Conservation (phyloP, 2,888 invertebrate species). For the Conomelus anceps region DNA sequence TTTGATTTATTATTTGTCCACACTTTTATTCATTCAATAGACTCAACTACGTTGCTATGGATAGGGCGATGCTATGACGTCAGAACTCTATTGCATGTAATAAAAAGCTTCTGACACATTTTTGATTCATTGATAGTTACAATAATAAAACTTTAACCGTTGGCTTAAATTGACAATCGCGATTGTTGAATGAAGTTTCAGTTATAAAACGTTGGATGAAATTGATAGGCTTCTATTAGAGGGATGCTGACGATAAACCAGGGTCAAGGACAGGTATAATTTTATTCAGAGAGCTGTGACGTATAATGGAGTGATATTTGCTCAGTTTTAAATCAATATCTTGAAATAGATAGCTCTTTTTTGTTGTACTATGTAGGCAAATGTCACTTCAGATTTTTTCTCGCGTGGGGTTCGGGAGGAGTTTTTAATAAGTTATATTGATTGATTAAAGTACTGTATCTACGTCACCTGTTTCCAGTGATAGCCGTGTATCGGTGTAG, state of each 20-base stretch:
- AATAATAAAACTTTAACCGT: neutral
- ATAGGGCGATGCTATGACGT: neutral
- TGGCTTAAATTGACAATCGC: neutral
- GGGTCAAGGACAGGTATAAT: neutral
- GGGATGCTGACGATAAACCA: neutral
- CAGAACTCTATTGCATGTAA: neutral
- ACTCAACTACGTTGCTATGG: neutral
- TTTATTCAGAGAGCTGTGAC: neutral
- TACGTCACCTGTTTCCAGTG: neutral
- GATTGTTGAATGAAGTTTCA: neutral
- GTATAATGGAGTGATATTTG: neutral
- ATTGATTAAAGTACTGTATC: neutral
- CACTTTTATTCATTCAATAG: neutral
- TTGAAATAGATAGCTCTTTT: neutral
- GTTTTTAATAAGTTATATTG: neutral
- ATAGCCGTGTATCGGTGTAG: too few relatives aligned
- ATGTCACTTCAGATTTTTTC: neutral
- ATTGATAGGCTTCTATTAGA: neutral
- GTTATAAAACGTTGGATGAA: neutral
- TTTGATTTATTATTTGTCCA: too few relatives aligned
- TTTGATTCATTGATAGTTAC: neutral
- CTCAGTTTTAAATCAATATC: neutral
- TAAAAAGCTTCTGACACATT: neutral
- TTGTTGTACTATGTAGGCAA: neutral
- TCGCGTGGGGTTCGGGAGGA: neutral